Conservation (phyloP, 2,797 vertebrate species). For the Protonibea diacanthus region DNA sequence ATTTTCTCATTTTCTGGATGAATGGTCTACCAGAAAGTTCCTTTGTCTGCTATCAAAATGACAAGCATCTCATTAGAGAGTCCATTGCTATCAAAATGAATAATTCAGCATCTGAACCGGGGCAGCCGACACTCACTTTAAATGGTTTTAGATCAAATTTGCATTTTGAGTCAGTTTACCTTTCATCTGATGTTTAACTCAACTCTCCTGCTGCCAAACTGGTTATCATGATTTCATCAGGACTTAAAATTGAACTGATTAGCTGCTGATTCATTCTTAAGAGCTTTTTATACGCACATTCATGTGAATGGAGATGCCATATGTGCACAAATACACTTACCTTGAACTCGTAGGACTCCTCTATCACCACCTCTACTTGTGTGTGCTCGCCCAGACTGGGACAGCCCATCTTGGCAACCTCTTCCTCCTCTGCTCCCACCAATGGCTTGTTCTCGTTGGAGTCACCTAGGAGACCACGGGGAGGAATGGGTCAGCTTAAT, state of each 20-base stretch:
- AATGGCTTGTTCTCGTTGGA: slow-evolving; percentile 87
- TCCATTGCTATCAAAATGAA: slow-evolving; percentile 46
- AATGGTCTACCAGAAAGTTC: not conserved
- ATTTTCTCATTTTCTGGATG: slow-evolving; percentile 27
- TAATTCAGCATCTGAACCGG: slow-evolving; percentile 16
- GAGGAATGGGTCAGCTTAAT: not conserved
- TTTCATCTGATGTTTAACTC: slow-evolving; percentile 1
- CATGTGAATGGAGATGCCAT: not conserved
- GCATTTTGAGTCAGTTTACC: slow-evolving; percentile 30
- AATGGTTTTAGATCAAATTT: slow-evolving; percentile 20
- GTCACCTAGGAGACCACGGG: slow-evolving; percentile 77
- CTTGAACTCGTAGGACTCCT: slow-evolving; percentile 92
- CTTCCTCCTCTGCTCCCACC: slow-evolving; percentile 83
- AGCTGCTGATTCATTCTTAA: not conserved
- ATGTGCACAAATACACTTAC: slow-evolving; percentile 57
- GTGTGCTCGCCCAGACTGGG: slow-evolving; percentile 88
- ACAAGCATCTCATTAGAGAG: slow-evolving; percentile 32
- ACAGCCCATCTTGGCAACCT: slow-evolving; percentile 87
- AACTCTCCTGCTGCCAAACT: not conserved
- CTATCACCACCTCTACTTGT: slow-evolving; percentile 87
- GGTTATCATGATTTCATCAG: not conserved
- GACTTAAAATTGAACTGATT: not conserved
- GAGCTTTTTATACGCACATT: not conserved
- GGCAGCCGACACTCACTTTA: slow-evolving; percentile 31
- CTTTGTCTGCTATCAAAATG: slow-evolving; percentile 18